phyloP scores from a whole-genome alignment of 2,888 invertebrate species.

The Caenorhabditis plicata region DNA sequence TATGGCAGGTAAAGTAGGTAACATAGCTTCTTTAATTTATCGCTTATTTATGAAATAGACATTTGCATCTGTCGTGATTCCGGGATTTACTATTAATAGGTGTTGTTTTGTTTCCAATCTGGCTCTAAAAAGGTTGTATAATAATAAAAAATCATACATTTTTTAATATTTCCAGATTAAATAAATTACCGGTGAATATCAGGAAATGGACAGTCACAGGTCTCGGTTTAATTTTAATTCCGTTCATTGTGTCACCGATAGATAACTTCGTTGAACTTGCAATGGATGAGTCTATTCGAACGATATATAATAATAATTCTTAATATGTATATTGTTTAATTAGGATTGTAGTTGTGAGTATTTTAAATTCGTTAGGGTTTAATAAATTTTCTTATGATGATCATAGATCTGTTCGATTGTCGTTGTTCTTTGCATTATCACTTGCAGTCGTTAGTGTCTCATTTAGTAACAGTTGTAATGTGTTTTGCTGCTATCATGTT shows the following conservation, averaged over 20 bases:
- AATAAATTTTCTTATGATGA: too few species aligned
- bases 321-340: neutral
- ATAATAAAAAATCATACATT: neutral
- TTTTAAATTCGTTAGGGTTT: too few species aligned
- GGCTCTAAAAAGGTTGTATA: constrained; percentile 31
- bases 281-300: constrained; percentile 57
- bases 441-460: too few species aligned
- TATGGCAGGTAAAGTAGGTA: constrained; percentile 83
- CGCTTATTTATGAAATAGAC: constrained; percentile 69
- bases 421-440: too few species aligned
- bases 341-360: too few species aligned
- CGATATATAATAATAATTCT: constrained; percentile 22
- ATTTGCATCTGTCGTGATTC: constrained; percentile 85
- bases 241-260: constrained; percentile 87
- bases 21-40: neutral
- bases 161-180: constrained; percentile 32
- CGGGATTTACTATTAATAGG: constrained; percentile 85
- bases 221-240: constrained; percentile 81
- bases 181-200: constrained; percentile 68
- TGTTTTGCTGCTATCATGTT: too few species aligned
- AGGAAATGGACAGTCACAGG: constrained; percentile 72
- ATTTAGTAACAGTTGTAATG: too few species aligned
- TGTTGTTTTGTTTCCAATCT: constrained; percentile 71
- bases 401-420: too few species aligned
- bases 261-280: constrained; percentile 74